A percentile compares a stretch with the other conserved stretches of the same genome.
Conservation (phyloP, 2,797 vertebrate genomes). For the Antennarius maculatus region DNA sequence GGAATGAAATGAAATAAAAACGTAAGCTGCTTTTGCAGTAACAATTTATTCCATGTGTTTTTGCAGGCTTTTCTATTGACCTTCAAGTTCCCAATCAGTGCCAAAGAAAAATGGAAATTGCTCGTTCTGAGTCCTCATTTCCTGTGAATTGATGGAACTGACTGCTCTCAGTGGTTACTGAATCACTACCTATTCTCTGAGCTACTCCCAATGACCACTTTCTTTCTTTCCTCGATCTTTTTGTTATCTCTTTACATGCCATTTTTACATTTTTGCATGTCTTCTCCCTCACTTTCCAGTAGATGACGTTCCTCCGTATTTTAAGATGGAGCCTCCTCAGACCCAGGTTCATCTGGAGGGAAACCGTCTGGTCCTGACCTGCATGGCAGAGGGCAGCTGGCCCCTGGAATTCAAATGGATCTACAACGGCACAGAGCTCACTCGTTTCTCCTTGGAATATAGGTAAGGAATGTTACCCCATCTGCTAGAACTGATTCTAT, state of each 20-base stretch:
- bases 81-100: conserved; percentile 77
- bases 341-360: conserved; percentile 96
- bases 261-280: neutral
- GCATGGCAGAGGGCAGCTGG: conserved; percentile 99
- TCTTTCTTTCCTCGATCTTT: conserved; percentile 10
- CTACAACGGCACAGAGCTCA: conserved; percentile 91
- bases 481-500: conserved; percentile 19
- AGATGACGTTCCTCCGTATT: conserved; percentile 96
- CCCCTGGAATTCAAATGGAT: conserved; percentile 98
- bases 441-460: conserved; percentile 96
- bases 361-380: conserved; percentile 96
- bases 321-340: conserved; percentile 94
- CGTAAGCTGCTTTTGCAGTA: conserved; percentile 65
- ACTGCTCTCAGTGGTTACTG: conserved; percentile 41
- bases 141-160: conserved; percentile 55
- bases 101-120: conserved; percentile 71
- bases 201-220: conserved; percentile 24
- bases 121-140: conserved; percentile 62
- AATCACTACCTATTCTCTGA: conserved; percentile 38
- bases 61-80: conserved; percentile 71
- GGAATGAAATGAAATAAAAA: conserved; percentile 71
- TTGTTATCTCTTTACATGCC: conserved; percentile 2
- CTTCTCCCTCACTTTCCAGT: conserved; percentile 33
- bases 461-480: conserved; percentile 79
- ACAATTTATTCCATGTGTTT: conserved; percentile 67